These are phyloP conservation scores for Lasioglossum morio DNA, from an alignment of 2,888 invertebrate species.

Conservation along the genomic window DNA sequence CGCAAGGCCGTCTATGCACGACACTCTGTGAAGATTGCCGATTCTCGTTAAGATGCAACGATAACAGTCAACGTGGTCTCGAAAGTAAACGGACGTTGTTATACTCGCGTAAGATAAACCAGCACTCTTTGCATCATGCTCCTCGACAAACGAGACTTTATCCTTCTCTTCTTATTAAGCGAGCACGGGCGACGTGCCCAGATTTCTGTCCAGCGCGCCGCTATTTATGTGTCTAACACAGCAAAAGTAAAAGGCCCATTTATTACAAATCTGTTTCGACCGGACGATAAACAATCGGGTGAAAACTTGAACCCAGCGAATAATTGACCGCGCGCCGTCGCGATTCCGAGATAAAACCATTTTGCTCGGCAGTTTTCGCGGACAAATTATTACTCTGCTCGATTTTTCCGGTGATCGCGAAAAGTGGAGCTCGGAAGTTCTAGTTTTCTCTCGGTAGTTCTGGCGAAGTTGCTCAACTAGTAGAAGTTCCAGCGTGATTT, in stretches of 20 bases:
- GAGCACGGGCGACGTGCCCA: constrained; percentile 44
- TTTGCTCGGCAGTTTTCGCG: neutral
- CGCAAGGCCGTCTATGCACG: constrained; percentile 62
- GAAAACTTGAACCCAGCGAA: constrained; percentile 30
- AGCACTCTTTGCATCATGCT: constrained; percentile 62
- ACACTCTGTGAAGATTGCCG: constrained; percentile 76
- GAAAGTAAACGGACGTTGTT: constrained; percentile 70
- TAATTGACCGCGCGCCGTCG: constrained; percentile 35
- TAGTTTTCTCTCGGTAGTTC: neutral
- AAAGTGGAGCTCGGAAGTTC: neutral
- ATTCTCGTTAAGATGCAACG: constrained; percentile 80
- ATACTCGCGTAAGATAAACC: constrained; percentile 62
- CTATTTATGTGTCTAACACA: constrained; percentile 47
- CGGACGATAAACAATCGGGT: constrained; percentile 49
- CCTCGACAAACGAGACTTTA: constrained; percentile 64
- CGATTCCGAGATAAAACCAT: constrained; percentile 11
- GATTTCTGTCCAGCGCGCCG: constrained; percentile 48
- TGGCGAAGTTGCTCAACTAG: neutral
- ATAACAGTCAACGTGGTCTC: constrained; percentile 71
- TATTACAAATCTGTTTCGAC: constrained; percentile 52
- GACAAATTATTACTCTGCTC: neutral
- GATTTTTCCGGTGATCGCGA: neutral
- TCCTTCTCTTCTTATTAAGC: constrained; percentile 61
- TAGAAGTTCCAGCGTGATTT: neutral
- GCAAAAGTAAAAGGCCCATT: constrained; percentile 55